Base-by-base conservation (phyloP, 2,888 invertebrate genomes). In the Campaea margaritaria region DNA sequence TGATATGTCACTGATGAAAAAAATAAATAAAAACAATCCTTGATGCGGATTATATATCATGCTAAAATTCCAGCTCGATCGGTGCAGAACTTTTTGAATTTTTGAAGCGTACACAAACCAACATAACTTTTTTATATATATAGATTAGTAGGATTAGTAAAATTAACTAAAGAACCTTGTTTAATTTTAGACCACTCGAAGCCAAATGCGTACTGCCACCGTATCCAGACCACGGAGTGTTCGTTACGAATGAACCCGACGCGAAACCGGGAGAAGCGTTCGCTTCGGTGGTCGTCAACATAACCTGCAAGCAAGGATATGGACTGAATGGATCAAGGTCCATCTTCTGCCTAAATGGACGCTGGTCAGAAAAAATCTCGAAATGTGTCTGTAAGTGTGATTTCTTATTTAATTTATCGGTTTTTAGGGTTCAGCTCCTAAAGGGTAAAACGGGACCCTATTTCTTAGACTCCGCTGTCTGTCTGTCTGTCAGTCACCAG, bases 161-260 rank as follows among this genome's bases (percentile, higher is more conserved):
- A n/a, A n/a, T n/a, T n/a, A n/a, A n/a, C n/a, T n/a, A n/a, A n/a
- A 21, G 5, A 21, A 21, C 21, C 21, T 21, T 10, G n/a, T 55
- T 42, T 39, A 4, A 36, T 46, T 49, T 1, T 41, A 68, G 68
- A 9, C 58, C 59, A 27, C 21, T 1, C 7, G 31, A 42, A 0
- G 82, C 82, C 0, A 69, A 68, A 4, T 89, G 89, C 58, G 45
- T 77, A 0, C 73, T 89, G 0, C 89, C 89, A 0, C 69, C 76
- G 0, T 79, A 76, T 54, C 86, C 85, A 0, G 70, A 59, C 0
- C 81, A 87, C 53, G 88, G 87, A 0, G 65, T 62, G 0, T 89
- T 85, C 62, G 58, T 81, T 0, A 56, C 69, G 0, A 82, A 81
- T 21, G 58, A 69, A 0, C 77, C 80, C 0, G 61, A 65, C 16